Base-by-base conservation (phyloP, 2,888 invertebrate genomes). In the Hipparchia sbordonii region DNA sequence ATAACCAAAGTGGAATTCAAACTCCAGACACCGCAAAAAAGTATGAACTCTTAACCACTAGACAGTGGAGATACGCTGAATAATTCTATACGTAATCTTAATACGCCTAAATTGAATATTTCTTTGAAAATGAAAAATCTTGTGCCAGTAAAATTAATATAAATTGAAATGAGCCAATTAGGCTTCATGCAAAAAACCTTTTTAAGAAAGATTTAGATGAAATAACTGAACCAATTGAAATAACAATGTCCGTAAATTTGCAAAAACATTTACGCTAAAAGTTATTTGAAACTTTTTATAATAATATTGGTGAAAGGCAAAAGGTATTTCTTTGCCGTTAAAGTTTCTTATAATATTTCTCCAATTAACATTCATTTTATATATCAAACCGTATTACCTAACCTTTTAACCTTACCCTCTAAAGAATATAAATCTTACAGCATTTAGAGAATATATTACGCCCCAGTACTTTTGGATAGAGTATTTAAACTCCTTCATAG, bases 281-380 rank as follows among this genome's bases (percentile, higher is more conserved):
- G 45, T 67, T 46, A 54, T 54, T 62, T n/a, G 2, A 67, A 56
- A 67, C 54, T 56, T 56, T 65, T 56, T n/a, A 67, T 67, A 56
- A 67, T 67, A 56, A 67, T 56, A n/a, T 56, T 66, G 48, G 48
- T 48, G 65, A 33, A 51, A 51, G 65, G 12, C 9, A 65, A 65
- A 23, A 65, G 48, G 7, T 46, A 46, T 23, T 48, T 62, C 13
- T n/a, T 61, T 12, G 12, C n/a, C 12, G 46, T 65, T 46, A 1
- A 12, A 52, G 33, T 12, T 65, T 65, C 23, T 33, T 51, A 12
- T 33, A 33, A 12, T 33, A 51, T 65, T 52, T 12, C 4, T 51
- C 33, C 23, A 33, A 46, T n/a, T 13, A 56, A n/a, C 13, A 56
- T 13, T 13, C 13, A 56, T 56, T 56, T 23, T 8, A 13, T 12